Evolutionary conservation across 2,797 vertebrate genomes (phyloP), one percentile per base, ranked within the genome.

Genomic region (Mormyrus hasselquistii): DNA sequence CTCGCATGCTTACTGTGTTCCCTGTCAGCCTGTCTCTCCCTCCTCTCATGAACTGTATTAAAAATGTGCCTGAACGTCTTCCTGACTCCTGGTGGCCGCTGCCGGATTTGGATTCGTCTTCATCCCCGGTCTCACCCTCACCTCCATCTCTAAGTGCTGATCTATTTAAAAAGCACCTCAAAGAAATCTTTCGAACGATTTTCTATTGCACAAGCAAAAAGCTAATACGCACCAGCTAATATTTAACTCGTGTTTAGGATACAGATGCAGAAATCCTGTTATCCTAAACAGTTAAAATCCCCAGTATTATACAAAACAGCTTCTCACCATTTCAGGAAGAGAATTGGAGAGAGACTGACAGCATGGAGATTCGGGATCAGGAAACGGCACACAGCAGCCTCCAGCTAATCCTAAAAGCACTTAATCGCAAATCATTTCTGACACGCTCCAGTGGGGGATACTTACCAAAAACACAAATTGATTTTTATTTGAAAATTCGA

Each of bases 201-300:
- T 52, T 34, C 38, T 9, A 16, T 52, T 8, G n/a, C 41, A n/a
- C 14, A 41, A 79, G 38, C 34, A 79, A 47, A 44, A 41, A 79
- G 16, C 41, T 44, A 44, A 41, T 19, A 44, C 16, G 38, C 73
- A 44, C 34, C 38, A 44, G 38, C 73, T 44, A 79, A 79, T 41
- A 79, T 79, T 79, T 79, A 44, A 79, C 73, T 79, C 5, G 7
- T 44, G 73, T 79, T n/a, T 79, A 44, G 5, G 16, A 16, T 79
- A 79, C 14, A 9, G 14, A 79, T 44, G 73, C 38, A 79, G 19
- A 88, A 87, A 53, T 88, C 83, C 65, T 89, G 89, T 90, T 83
- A 86, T 41, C 79, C 65, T 83, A 87, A 53, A 87, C 65, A 79
- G 88, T 90, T 87, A 44, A 87, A 59, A 79, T 49, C 65, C 65